Conservation (phyloP, 2,113 vertebrate genomes). For the Ammodytes dubius region DNA sequence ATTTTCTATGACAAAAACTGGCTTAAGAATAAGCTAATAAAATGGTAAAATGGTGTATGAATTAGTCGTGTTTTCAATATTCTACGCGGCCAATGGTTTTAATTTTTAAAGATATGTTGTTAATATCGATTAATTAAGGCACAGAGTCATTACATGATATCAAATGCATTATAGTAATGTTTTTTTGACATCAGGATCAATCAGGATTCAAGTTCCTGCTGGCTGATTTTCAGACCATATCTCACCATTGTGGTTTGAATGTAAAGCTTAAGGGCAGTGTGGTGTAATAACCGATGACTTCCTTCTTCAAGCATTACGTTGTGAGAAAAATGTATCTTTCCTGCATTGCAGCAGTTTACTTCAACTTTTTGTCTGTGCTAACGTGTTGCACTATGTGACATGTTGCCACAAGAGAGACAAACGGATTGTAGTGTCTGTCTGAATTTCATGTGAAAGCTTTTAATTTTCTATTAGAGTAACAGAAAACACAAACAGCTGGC, state of each 20-base stretch:
- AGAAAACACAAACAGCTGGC: background rate
- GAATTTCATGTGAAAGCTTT: background rate
- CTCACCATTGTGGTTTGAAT: background rate
- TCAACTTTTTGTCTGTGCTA: background rate
- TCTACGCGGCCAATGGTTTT: background rate
- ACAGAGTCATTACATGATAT: background rate
- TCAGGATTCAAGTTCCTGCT: background rate
- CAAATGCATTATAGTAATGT: background rate
- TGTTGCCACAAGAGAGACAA: background rate
- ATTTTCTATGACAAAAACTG: no score
- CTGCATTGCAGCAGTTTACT: conserved; percentile 19
- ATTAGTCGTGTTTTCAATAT: background rate
- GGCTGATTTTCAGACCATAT: background rate
- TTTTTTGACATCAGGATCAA: background rate
- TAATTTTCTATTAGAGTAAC: background rate
- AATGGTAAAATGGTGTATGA: no score
- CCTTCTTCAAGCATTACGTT: background rate
- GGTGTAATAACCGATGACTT: conserved; percentile 12
- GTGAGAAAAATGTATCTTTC: background rate
- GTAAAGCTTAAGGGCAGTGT: background rate
- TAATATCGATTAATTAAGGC: background rate
- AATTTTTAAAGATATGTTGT: background rate
- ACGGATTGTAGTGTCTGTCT: background rate
- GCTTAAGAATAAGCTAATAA: no score
- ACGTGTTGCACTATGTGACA: background rate